Evolutionary conservation across 2,888 invertebrate species (phyloP).

Genomic region (Amphipyra berbera): DNA sequence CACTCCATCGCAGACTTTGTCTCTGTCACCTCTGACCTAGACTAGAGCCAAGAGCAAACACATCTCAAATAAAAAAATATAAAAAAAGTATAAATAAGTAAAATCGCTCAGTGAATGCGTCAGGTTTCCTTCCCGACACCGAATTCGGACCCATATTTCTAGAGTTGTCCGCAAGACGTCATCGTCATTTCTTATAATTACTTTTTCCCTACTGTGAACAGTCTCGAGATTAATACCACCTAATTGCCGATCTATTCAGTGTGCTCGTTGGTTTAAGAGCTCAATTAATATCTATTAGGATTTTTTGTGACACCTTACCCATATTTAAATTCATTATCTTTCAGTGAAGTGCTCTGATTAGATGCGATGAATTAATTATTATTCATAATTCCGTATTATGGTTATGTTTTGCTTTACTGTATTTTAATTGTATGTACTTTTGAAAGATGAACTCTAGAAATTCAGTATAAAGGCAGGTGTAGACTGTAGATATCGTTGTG

Average conservation of each 20-base stretch:
- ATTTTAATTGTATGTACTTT: too few species aligned
- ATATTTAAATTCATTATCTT: constrained; percentile 65
- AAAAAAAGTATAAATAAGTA: too few species aligned
- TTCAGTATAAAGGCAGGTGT: constrained; percentile 6
- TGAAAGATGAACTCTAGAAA: too few species aligned
- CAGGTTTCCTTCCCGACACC: constrained; percentile 52
- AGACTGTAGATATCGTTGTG: neutral
- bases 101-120: neutral
- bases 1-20: too few species aligned
- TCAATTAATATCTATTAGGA: constrained; percentile 74
- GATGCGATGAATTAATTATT: constrained; percentile 19
- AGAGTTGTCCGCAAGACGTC: constrained; percentile 74
- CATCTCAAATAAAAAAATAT: too few species aligned
- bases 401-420: too few species aligned
- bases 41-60: too few species aligned
- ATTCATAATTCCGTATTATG: neutral
- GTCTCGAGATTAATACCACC: constrained; percentile 78
- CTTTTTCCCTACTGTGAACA: constrained; percentile 72
- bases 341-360: constrained; percentile 34
- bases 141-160: constrained; percentile 68
- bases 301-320: constrained; percentile 65
- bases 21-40: too few species aligned
- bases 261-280: constrained; percentile 70
- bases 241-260: constrained; percentile 84
- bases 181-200: constrained; percentile 83